phyloP scores from a whole-genome alignment of 2,888 invertebrate species.

The Aleiodes testaceus region DNA sequence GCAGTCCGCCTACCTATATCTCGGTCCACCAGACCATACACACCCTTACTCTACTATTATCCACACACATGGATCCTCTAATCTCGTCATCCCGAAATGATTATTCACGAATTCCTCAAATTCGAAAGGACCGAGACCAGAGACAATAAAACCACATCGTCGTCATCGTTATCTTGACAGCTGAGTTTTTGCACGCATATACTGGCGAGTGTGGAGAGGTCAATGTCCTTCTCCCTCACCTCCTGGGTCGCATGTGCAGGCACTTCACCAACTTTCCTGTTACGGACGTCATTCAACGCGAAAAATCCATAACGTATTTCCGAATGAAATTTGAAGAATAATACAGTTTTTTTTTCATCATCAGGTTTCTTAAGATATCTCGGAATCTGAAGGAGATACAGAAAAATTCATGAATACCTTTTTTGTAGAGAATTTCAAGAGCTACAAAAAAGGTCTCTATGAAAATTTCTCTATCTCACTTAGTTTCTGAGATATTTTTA shows the following conservation, averaged over 20 bases:
- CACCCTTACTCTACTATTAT: constrained; percentile 55
- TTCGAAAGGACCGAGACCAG: neutral
- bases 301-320: constrained; percentile 45
- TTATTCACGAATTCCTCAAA: too few relatives aligned
- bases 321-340: neutral
- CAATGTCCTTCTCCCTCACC: constrained; percentile 54
- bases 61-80: constrained; percentile 24
- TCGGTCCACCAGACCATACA: constrained; percentile 62
- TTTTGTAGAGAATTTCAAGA: too few relatives aligned
- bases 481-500: too few relatives aligned
- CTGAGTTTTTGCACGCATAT: constrained; percentile 28
- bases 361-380: too few relatives aligned
- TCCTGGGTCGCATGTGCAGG: constrained; percentile 58
- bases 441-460: too few relatives aligned
- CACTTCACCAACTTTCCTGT: constrained; percentile 60
- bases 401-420: too few relatives aligned
- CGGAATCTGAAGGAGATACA: too few relatives aligned
- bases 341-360: too few relatives aligned
- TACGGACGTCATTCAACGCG: constrained; percentile 54
- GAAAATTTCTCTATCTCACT: too few relatives aligned
- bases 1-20: constrained; percentile 66
- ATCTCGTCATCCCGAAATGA: constrained; percentile 13
- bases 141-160: constrained; percentile 15
- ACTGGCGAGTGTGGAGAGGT: constrained; percentile 43
- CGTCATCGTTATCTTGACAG: constrained; percentile 27